Conservation (phyloP, 2,113 vertebrate species). For the Pholis gunnellus region DNA sequence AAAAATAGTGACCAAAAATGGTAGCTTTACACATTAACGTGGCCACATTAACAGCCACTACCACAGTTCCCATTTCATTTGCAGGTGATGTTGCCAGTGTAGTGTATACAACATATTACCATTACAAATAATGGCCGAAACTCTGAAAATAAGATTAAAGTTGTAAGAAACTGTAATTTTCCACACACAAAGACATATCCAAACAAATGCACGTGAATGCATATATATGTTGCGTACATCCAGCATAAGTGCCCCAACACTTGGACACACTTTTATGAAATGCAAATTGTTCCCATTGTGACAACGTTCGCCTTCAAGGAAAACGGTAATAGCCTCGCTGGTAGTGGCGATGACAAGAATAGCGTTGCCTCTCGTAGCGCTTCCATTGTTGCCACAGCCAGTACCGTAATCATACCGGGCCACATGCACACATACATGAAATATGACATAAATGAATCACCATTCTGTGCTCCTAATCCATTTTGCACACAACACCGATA, state of each 20-base stretch:
- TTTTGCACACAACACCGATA: slow-evolving; percentile 76
- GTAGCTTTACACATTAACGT: not conserved
- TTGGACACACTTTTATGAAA: not conserved
- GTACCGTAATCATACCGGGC: slow-evolving; percentile 66
- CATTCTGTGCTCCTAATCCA: slow-evolving; percentile 77
- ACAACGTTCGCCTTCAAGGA: slow-evolving; percentile 15
- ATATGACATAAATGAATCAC: slow-evolving; percentile 79
- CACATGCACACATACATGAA: slow-evolving; percentile 70
- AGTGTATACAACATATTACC: not conserved
- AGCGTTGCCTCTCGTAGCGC: slow-evolving; percentile 42
- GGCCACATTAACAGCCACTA: not conserved
- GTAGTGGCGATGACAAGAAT: slow-evolving; percentile 35
- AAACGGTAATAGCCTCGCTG: slow-evolving; percentile 9
- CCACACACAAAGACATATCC: not conserved
- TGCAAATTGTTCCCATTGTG: not conserved
- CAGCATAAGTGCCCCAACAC: not conserved
- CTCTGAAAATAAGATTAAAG: not conserved
- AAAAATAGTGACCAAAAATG: too few relatives aligned
- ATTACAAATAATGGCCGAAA: not conserved
- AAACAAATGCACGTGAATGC: not conserved
- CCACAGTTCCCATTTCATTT: not conserved
- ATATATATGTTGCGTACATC: not conserved
- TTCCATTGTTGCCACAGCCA: slow-evolving; percentile 63
- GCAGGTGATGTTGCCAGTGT: not conserved
- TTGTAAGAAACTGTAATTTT: not conserved